Evolutionary conservation across 2,113 vertebrate species (phyloP).

Genomic region (Zosterops lateralis): DNA sequence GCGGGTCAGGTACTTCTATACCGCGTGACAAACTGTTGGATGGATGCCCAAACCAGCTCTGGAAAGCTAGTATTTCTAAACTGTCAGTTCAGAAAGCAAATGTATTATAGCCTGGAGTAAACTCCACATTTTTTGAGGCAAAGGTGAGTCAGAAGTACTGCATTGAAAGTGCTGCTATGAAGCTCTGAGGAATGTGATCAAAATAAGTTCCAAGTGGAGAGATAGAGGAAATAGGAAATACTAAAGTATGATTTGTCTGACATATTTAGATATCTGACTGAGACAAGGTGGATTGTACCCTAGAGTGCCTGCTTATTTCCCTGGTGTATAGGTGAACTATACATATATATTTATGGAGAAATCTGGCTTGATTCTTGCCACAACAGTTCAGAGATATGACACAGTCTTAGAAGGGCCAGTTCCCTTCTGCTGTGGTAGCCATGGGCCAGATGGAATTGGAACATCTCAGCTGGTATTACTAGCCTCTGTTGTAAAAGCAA

Average conservation of each 20-base stretch:
- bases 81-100: slow-evolving; percentile 14
- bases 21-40: background rate
- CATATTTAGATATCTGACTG: background rate
- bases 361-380: background rate
- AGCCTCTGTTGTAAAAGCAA: background rate
- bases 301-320: background rate
- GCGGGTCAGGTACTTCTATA: background rate
- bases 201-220: slow-evolving; percentile 20
- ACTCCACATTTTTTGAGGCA: slow-evolving; percentile 10
- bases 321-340: background rate
- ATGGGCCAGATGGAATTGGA: background rate
- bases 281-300: background rate
- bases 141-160: slow-evolving; percentile 7
- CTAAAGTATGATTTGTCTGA: background rate
- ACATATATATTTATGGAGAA: background rate
- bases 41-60: slow-evolving; percentile 23
- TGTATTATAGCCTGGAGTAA: slow-evolving; percentile 3
- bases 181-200: background rate
- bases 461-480: background rate
- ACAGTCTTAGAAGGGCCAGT: background rate
- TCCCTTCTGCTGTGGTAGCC: background rate
- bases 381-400: background rate
- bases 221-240: background rate
- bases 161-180: background rate
- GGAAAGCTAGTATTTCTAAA: background rate